Conservation (phyloP, 2,797 vertebrate genomes). For the Heliangelus exortis region DNA sequence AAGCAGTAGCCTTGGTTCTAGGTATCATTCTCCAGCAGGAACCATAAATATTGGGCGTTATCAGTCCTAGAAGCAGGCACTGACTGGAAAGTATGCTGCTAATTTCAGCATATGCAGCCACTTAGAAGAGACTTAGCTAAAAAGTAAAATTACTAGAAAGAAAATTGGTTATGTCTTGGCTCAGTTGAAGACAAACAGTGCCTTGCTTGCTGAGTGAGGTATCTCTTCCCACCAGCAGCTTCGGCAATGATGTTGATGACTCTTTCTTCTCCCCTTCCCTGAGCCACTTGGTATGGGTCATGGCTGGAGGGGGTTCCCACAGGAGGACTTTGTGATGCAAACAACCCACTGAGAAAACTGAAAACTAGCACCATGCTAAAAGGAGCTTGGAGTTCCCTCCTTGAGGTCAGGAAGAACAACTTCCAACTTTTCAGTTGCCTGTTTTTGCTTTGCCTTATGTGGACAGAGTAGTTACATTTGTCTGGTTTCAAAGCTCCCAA, state of each 20-base stretch:
- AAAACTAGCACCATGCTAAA: background rate
- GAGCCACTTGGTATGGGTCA: background rate
- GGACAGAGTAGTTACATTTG: background rate
- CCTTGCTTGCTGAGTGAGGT: background rate
- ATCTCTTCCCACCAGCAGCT: background rate
- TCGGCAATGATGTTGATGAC: background rate
- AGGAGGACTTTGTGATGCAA: background rate
- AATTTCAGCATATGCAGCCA: too few species aligned
- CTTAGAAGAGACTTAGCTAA: too few species aligned
- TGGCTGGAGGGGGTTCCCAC: rapidly evolving
- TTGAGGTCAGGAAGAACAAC: background rate
- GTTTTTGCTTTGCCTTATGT: background rate
- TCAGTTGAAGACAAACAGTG: background rate
- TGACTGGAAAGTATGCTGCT: too few species aligned
- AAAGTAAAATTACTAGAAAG: too few species aligned
- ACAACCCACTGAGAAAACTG: background rate
- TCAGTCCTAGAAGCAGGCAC: too few species aligned
- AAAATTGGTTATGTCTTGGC: too few species aligned
- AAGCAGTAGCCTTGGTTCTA: too few species aligned
- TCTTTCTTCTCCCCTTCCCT: background rate
- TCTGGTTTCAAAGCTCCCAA: background rate
- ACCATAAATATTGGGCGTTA: too few species aligned
- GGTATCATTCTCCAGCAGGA: too few species aligned
- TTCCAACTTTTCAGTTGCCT: background rate
- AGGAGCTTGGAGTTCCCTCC: background rate